Evolutionary conservation across 2,888 invertebrate genomes (phyloP).

Genomic region (Microctonus brassicae): DNA sequence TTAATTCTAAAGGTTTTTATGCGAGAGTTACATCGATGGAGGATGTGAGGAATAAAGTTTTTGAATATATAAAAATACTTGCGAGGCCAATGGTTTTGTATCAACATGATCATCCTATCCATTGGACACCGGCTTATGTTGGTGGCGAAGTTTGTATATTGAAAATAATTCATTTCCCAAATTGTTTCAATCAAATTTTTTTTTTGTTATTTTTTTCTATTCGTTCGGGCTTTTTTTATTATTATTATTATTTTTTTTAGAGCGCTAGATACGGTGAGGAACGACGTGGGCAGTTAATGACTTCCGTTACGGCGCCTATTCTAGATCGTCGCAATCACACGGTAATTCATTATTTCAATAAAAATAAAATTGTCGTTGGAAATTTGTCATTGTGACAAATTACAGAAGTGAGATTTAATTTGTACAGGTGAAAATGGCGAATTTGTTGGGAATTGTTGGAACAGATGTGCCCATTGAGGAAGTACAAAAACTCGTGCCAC

Average conservation of each 20-base stretch:
- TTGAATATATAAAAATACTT: slow-evolving; percentile 95
- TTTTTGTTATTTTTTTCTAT: background rate
- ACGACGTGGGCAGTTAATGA: slow-evolving; percentile 87
- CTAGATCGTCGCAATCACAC: slow-evolving; percentile 93
- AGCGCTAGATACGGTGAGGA: slow-evolving; percentile 78
- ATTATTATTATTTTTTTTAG: slow-evolving; percentile 68
- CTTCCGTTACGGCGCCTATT: slow-evolving; percentile 94
- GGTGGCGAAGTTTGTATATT: slow-evolving; percentile 78
- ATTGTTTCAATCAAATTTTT: background rate
- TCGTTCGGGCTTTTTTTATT: background rate
- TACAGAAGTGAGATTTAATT: slow-evolving; percentile 23
- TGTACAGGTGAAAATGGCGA: slow-evolving; percentile 85
- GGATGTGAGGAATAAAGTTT: slow-evolving; percentile 91
- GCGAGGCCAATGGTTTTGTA: slow-evolving; percentile 97
- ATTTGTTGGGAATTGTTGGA: slow-evolving; percentile 95
- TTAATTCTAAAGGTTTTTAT: slow-evolving; percentile 79
- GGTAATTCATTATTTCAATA: slow-evolving; percentile 67
- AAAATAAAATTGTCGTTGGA: background rate
- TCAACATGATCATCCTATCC: slow-evolving; percentile 89
- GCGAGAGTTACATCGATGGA: slow-evolving; percentile 90
- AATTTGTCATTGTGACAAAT: slow-evolving; percentile 5
- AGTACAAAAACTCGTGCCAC: slow-evolving; percentile 93
- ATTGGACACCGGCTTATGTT: slow-evolving; percentile 95
- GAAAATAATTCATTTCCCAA: background rate
- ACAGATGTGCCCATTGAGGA: slow-evolving; percentile 97